Conservation (phyloP, 2,113 vertebrate species). For the Struthio camelus region DNA sequence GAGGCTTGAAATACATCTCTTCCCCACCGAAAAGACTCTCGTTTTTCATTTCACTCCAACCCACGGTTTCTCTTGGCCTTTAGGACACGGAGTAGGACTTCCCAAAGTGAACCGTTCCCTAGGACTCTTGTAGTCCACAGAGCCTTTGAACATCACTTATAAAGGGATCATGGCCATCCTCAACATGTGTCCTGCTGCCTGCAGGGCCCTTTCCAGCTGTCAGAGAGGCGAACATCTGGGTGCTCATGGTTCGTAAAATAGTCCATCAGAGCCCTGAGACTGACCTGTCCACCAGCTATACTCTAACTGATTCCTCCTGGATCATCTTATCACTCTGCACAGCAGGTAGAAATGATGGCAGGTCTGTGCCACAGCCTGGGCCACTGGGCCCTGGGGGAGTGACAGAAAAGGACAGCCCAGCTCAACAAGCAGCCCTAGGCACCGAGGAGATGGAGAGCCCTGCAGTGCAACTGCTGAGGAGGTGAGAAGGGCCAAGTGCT, state of each 20-base stretch:
- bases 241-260: no score
- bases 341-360: not conserved
- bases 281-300: not conserved
- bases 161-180: not conserved
- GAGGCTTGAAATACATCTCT: not conserved
- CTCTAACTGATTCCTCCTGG: not conserved
- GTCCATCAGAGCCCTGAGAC: not conserved
- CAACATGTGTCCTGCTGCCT: not conserved
- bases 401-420: not conserved
- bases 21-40: not conserved
- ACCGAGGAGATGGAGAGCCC: not conserved
- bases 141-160: not conserved
- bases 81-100: not conserved
- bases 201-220: not conserved
- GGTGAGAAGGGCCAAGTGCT: not conserved
- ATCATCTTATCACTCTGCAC: not conserved
- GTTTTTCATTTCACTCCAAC: not conserved
- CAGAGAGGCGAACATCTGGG: rapidly evolving
- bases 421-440: not conserved
- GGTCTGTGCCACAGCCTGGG: not conserved
- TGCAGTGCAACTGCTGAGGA: not conserved
- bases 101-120: not conserved
- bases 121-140: rapidly evolving
- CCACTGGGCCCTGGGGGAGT: not conserved
- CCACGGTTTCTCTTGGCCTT: not conserved